Evolutionary conservation across 2,888 invertebrate species (phyloP).

Genomic region (Cosmia trapezina): DNA sequence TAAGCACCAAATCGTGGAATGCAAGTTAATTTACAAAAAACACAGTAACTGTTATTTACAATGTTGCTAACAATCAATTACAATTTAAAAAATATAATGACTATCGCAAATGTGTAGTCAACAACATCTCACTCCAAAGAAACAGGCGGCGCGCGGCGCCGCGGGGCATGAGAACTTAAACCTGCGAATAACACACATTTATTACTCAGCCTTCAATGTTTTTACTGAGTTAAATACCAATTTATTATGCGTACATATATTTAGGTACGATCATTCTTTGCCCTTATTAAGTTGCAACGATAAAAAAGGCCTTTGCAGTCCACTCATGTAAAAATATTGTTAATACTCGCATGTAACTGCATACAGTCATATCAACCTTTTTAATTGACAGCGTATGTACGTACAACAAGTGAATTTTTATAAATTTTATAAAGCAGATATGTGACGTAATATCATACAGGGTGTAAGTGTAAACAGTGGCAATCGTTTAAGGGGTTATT

Average conservation of each 20-base stretch:
- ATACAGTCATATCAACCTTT: slow-evolving; percentile 41
- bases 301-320: slow-evolving; percentile 38
- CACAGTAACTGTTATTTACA: slow-evolving; percentile 2
- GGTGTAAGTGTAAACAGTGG: too few relatives aligned
- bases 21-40: slow-evolving; percentile 31
- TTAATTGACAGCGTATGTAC: slow-evolving; percentile 51
- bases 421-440: slow-evolving; percentile 15
- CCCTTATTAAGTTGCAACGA: slow-evolving; percentile 40
- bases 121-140: slow-evolving; percentile 46
- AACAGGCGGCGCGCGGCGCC: slow-evolving; percentile 41
- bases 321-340: slow-evolving; percentile 50
- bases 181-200: slow-evolving; percentile 46
- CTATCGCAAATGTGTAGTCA: slow-evolving; percentile 22
- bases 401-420: slow-evolving; percentile 32
- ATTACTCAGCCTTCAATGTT: slow-evolving; percentile 43
- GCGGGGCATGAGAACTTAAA: slow-evolving; percentile 24
- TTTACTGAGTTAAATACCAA: slow-evolving; percentile 56
- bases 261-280: slow-evolving; percentile 49
- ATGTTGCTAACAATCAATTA: slow-evolving; percentile 54
- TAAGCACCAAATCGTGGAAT: slow-evolving; percentile 15
- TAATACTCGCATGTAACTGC: slow-evolving; percentile 29
- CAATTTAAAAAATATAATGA: slow-evolving; percentile 42
- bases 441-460: neutral
- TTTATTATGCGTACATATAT: slow-evolving; percentile 53
- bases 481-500: too few relatives aligned